Conservation (phyloP, 1,140 invertebrate genomes). For the Drosophila melanogaster region DNA sequence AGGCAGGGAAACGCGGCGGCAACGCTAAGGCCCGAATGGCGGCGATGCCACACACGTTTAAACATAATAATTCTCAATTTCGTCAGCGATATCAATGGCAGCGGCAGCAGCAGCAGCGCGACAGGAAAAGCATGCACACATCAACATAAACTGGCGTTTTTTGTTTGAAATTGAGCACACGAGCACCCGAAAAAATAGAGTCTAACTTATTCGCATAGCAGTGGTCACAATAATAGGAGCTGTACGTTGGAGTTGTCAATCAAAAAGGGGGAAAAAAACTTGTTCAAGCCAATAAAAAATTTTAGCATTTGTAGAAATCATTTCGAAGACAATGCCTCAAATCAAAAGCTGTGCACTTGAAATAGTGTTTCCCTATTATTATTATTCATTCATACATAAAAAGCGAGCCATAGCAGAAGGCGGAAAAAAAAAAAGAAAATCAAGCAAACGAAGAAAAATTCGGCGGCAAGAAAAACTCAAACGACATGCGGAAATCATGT, state of each 20-base stretch:
- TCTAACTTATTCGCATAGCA: slow-evolving; percentile 15
- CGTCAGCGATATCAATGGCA: slow-evolving; percentile 79
- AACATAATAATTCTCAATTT: slow-evolving; percentile 83
- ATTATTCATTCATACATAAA: slow-evolving; percentile 27
- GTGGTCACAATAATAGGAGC: not conserved
- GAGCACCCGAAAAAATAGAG: slow-evolving; percentile 52
- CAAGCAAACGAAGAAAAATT: slow-evolving; percentile 56
- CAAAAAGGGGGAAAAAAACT: not conserved
- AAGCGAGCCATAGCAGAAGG: slow-evolving; percentile 7
- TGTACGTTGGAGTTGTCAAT: not conserved
- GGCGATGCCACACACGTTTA: slow-evolving; percentile 71
- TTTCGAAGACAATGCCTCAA: too few species aligned
- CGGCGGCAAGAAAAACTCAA: slow-evolving; percentile 63
- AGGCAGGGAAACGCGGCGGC: slow-evolving; percentile 6
- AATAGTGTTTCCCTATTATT: slow-evolving; percentile 4
- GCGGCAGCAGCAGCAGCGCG: slow-evolving; percentile 30
- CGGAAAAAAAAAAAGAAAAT: slow-evolving; percentile 36
- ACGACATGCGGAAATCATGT: slow-evolving; percentile 82
- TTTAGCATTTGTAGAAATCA: not conserved
- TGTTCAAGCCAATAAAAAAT: too few species aligned
- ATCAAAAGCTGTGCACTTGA: too few species aligned
- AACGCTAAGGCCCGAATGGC: slow-evolving; percentile 52
- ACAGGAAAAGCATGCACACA: slow-evolving; percentile 76
- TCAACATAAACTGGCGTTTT: slow-evolving; percentile 80
- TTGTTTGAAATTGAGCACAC: slow-evolving; percentile 75